Percentiles rank a stretch among this genome's conserved stretches.
Conservation (phyloP, 2,113 vertebrate species). For the Machaerirhynchus nigripectus region DNA sequence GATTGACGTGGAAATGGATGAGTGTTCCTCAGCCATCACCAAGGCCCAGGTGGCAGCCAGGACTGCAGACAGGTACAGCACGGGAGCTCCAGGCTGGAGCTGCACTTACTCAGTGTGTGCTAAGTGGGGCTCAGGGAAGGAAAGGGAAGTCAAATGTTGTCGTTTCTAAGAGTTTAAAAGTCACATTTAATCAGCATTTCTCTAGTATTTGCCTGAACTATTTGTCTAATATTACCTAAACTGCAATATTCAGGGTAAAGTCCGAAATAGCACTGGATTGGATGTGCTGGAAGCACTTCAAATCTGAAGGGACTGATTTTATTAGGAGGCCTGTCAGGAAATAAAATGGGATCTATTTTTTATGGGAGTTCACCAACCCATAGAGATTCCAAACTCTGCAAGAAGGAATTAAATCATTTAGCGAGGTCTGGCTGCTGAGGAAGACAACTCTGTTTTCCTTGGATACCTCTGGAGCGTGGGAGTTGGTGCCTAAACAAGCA, state of each 20-base stretch:
- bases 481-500: neutral
- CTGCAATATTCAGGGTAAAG: neutral
- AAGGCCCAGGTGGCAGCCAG: slow-evolving; percentile 92
- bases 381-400: neutral
- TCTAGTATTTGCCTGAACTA: neutral
- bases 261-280: neutral
- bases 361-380: neutral
- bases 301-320: neutral
- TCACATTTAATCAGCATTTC: neutral
- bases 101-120: neutral
- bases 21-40: slow-evolving; percentile 83
- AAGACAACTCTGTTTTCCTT: neutral
- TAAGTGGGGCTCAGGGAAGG: neutral
- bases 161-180: neutral
- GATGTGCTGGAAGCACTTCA: neutral
- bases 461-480: neutral
- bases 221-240: neutral
- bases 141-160: neutral
- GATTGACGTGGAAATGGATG: slow-evolving; percentile 86
- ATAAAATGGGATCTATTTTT: neutral
- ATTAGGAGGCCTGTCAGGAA: neutral
- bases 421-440: neutral
- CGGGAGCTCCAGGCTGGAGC: neutral
- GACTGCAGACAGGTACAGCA: slow-evolving; percentile 82
- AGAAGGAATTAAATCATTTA: neutral